Evolutionary conservation across 2,797 vertebrate species (phyloP), one percentile per base, ranked within the genome.

Genomic region (Protonibea diacanthus): DNA sequence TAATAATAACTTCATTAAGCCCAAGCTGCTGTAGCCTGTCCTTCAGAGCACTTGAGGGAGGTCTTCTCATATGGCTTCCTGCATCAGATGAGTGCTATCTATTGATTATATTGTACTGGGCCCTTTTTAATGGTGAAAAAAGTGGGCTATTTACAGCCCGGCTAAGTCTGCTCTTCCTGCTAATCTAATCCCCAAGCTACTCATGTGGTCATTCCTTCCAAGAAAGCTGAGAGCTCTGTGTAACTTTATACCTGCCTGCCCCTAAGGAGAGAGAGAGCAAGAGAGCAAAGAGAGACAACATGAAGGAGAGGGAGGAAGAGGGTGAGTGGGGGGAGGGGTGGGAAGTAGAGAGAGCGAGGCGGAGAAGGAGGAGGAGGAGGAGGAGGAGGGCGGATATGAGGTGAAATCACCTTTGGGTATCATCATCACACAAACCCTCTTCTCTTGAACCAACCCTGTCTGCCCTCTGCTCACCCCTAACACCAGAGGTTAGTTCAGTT

Each of bases 101-200:
- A 95, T 95, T 94, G 94, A 95, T 95, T 94, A 92, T 93, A 92
- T 93, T 94, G 91, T 92, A 92, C 93, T 91, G 90, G 85, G 88
- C 91, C 33, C 93, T 93, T 94, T 94, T 94, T 94, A 94, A 94
- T 93, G 86, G 92, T 93, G 91, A 94, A 94, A 93, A 94, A 94
- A 93, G 91, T 90, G 91, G 93, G 92, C 94, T 95, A 95, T 95
- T 95, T 95, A 93, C 92, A 89, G 94, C 93, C 87, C 4, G 68
- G 91, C 93, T 94, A 94, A 95, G 92, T 94, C 93, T 94, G 93
- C 92, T 93, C 94, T 95, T 95, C 94, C 94, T 95, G 94, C 94
- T 95, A 95, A 94, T 95, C 93, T 95, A 95, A 95, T 95, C 94
- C 94, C 94, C 92, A 89, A 94, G 93, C 94, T 94, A 92, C 93